Base-by-base conservation (phyloP, 2,888 invertebrate species). In the Coelinius sp. region DNA sequence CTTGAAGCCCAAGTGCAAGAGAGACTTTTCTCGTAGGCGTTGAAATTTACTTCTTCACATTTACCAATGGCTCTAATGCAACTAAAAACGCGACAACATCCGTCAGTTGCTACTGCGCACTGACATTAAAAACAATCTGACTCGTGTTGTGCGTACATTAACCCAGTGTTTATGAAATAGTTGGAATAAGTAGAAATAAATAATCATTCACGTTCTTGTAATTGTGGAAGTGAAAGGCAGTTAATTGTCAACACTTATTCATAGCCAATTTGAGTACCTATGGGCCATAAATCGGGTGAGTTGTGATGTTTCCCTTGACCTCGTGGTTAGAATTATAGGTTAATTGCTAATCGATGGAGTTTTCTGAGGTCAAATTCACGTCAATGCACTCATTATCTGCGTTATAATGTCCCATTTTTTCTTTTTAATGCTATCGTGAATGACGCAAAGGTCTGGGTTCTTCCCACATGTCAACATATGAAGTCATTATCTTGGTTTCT, bases 361-460 rank as follows among this genome's bases (percentile, higher is more conserved):
- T 59, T 20, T 35, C 35, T 31, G 20, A 20, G 31, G 59, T 35
- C 20, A 20, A 59, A 31, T 31, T 14, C 31, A 35, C 35, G 59
- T 59, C 59, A 59, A 59, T 59, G 59, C 59, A 59, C 59, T 59
- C 31, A 17, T 59, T 20, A 59, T 59, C 59, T 59, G 25, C n/a
- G 31, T 2, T 35, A 20, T 1, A 59, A 59, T 59, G 59, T 35
- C 59, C 59, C 31, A 59, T 59, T 59, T 59, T 35, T 59, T 59
- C n/a, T n/a, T n/a, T n/a, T n/a, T n/a, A n/a, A 59, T 20, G 17
- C 59, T 59, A 59, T 59, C 59, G 59, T 59, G 59, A 59, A 25
- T 59, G 59, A 59, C 59, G 27, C 14, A 31, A 59, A 59, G 59
- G 59, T 59, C 59, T 59, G 59, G 59, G 59, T 59, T 59, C 59